Evolutionary conservation across 2,888 invertebrate genomes (phyloP).

Genomic region (Dascillus cervinus): DNA sequence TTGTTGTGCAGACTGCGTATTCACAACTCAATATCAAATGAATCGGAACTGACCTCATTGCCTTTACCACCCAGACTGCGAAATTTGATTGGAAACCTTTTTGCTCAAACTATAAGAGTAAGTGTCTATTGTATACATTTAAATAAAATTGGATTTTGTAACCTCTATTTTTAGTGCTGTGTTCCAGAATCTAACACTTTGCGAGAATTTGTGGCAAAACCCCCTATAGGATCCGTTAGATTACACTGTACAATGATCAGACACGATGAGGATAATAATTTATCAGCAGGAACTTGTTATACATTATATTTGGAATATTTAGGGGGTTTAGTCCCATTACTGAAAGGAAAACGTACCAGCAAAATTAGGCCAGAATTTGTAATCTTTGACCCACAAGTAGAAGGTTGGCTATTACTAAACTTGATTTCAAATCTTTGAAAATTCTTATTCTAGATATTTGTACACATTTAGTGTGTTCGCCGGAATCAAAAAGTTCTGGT

Average conservation of each 20-base stretch:
- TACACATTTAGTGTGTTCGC: slow-evolving; percentile 34
- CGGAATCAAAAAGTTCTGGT: slow-evolving; percentile 49
- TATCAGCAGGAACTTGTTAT: slow-evolving; percentile 66
- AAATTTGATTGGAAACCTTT: slow-evolving; percentile 76
- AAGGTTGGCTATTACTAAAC: slow-evolving; percentile 46
- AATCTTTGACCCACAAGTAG: slow-evolving; percentile 86
- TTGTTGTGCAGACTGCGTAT: slow-evolving; percentile 78
- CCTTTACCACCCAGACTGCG: slow-evolving; percentile 84
- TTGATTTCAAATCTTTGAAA: background rate
- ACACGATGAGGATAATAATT: slow-evolving; percentile 75
- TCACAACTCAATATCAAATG: slow-evolving; percentile 65
- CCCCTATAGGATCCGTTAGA: slow-evolving; percentile 76
- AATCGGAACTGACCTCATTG: slow-evolving; percentile 66
- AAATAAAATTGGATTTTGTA: background rate
- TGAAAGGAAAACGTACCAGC: slow-evolving; percentile 92
- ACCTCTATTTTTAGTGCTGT: slow-evolving; percentile 63
- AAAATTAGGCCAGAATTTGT: slow-evolving; percentile 98
- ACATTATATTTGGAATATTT: slow-evolving; percentile 90
- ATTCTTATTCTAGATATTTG: slow-evolving; percentile 26
- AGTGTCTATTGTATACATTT: slow-evolving; percentile 24
- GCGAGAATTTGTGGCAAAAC: slow-evolving; percentile 87
- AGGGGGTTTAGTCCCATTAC: slow-evolving; percentile 90
- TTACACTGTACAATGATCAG: slow-evolving; percentile 97
- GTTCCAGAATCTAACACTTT: slow-evolving; percentile 84
- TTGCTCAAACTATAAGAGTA: slow-evolving; percentile 90